Evolutionary conservation across 2,113 vertebrate genomes (phyloP), one percentile per base, ranked within the genome.

Genomic region (Serilophus lunatus): DNA sequence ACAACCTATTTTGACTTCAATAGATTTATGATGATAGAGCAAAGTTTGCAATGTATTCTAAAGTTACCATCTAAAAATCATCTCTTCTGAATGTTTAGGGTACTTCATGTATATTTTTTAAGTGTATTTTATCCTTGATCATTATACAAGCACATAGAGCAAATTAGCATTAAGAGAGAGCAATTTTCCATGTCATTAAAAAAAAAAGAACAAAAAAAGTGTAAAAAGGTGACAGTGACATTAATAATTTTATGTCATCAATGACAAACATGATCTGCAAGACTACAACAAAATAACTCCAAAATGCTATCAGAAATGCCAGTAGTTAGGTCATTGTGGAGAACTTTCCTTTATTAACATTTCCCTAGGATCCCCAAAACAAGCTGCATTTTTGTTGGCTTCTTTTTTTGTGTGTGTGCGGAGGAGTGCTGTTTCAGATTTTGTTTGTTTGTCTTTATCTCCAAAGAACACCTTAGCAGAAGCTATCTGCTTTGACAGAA

Each of bases 381-480:
- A 49, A 57, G 60, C 12, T 8, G 7, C 20, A 26, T 72, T 92
- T 90, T 70, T 86, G 13, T 36, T 50, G 24, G 13, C 13, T 17
- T 9, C 35, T 49, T 59, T 36, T 8, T 25, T n/a, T n/a, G n/a
- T n/a, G n/a, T n/a, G n/a, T 13, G 15, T 13, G 18, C 1, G 7
- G 10, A 4, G 5, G 5, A 8, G 3, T 51, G 38, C 33, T 90
- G 42, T 23, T 95, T 82, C 36, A 42, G 16, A 31, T 15, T 81
- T 59, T 45, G 42, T 44, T 51, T 82, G 36, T 69, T 83, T 76
- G 64, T 78, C 79, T 96, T 97, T 97, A 98, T 98, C 98, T 98
- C 95, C 95, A 80, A 96, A 90, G 92, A 97, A 97, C 97, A 98
- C 98, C 97, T 98, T 98, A 96, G 93, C 96, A 97, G 79, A 97